A percentile compares a stretch with the other conserved stretches of the same genome.
phyloP scores from a whole-genome alignment of 2,888 invertebrate species.

The Nemotelus nigrinus region DNA sequence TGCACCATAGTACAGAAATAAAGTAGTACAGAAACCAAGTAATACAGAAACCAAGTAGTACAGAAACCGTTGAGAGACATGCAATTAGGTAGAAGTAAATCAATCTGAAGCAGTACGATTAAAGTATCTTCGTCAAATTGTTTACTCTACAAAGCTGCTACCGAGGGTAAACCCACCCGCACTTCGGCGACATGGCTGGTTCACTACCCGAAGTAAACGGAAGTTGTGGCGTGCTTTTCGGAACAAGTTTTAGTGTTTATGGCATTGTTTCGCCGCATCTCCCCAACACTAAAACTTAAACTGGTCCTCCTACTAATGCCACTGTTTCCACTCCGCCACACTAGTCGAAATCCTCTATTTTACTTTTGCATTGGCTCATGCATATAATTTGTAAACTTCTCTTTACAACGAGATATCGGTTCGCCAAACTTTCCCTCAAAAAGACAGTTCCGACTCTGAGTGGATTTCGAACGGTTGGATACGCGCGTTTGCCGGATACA shows the following conservation, averaged over 20 bases:
- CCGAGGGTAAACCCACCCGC: not conserved
- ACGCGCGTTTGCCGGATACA: conserved; percentile 17
- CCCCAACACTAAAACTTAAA: not conserved
- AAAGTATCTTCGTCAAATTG: too few relatives aligned
- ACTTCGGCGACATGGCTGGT: not conserved
- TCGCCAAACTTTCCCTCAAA: conserved; percentile 29
- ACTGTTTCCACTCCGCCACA: not conserved
- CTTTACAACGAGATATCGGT: conserved; percentile 30
- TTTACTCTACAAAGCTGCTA: not conserved
- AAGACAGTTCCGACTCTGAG: conserved; percentile 26
- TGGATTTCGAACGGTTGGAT: conserved; percentile 16
- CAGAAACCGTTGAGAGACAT: too few relatives aligned
- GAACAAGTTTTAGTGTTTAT: conserved; percentile 30
- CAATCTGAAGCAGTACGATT: too few relatives aligned
- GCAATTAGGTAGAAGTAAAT: too few relatives aligned
- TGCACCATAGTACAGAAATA: too few relatives aligned
- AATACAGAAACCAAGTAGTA: too few relatives aligned
- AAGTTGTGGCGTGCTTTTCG: conserved; percentile 11
- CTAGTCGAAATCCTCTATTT: conserved; percentile 18
- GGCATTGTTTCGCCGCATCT: conserved; percentile 31
- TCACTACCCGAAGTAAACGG: not conserved
- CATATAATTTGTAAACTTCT: conserved; percentile 39
- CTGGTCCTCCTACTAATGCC: not conserved
- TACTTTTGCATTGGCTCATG: conserved; percentile 11
- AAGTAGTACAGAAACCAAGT: too few relatives aligned